Conservation (phyloP, 64 coral and sea anemone genomes). For the Porites lutea region DNA sequence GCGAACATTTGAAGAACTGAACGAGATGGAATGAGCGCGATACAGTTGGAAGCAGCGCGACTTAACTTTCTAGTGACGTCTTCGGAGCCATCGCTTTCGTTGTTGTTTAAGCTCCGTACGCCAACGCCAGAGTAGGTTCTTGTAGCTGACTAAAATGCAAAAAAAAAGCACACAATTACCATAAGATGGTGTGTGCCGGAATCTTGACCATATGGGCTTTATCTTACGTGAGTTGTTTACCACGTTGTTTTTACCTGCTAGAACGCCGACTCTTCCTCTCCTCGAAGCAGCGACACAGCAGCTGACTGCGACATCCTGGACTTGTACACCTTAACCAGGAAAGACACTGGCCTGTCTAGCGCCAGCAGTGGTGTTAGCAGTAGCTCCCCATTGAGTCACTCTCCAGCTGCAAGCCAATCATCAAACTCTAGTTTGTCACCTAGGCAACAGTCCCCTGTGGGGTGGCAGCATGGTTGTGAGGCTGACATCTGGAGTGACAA, state of each 20-base stretch:
- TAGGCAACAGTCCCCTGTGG: constrained; percentile 78
- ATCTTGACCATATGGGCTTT: too few species aligned
- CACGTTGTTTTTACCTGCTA: not conserved
- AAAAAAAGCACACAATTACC: too few species aligned
- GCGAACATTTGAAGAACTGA: too few species aligned
- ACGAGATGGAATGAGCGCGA: too few species aligned
- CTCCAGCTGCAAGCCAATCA: constrained; percentile 89
- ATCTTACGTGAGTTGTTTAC: not conserved
- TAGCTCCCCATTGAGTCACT: constrained; percentile 85
- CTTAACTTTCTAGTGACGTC: too few species aligned
- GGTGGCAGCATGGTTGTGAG: constrained; percentile 73
- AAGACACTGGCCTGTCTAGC: constrained; percentile 76
- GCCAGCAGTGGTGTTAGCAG: constrained; percentile 87
- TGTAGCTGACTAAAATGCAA: too few species aligned
- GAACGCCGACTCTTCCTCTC: constrained; percentile 25
- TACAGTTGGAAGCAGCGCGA: too few species aligned
- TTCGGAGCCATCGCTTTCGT: too few species aligned
- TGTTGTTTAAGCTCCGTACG: too few species aligned
- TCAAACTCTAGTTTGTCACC: constrained; percentile 87
- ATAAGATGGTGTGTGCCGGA: too few species aligned
- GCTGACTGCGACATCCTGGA: not conserved
- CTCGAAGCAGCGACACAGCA: constrained; percentile 39
- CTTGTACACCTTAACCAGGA: not conserved
- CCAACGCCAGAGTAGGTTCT: too few species aligned
- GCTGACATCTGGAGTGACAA: constrained; percentile 39